phyloP scores from a whole-genome alignment of 1,140 invertebrate genomes.

The Atta cephalotes region DNA sequence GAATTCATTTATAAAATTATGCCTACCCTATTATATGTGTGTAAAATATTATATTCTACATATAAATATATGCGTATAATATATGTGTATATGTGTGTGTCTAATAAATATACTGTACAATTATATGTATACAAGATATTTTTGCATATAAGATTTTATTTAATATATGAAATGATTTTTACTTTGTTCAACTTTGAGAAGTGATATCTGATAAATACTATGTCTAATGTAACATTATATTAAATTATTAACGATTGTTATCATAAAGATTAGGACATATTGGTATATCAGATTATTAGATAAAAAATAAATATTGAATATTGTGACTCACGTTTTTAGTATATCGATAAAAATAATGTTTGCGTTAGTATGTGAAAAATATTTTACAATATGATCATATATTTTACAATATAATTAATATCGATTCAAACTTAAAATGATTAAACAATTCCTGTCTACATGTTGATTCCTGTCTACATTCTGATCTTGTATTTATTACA shows the following conservation, averaged over 20 bases:
- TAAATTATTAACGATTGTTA: not conserved
- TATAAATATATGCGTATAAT: too few relatives aligned
- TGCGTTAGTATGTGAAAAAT: not conserved
- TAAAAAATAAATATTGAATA: constrained; percentile 1
- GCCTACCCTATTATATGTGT: not conserved
- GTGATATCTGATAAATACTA: not conserved
- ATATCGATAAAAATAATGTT: not conserved
- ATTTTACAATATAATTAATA: not conserved
- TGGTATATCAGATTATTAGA: not conserved
- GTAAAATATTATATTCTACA: too few relatives aligned
- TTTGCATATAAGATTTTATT: not conserved
- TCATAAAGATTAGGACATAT: not conserved
- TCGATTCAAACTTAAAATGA: not conserved
- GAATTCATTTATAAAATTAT: too few relatives aligned
- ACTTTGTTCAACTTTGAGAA: not conserved
- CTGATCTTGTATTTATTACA: not conserved
- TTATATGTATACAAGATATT: not conserved
- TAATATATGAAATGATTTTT: not conserved
- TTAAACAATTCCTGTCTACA: not conserved
- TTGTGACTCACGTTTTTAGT: not conserved
- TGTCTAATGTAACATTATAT: not conserved
- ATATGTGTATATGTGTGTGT: not conserved
- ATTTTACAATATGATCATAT: not conserved
- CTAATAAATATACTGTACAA: not conserved
- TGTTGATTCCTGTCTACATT: not conserved